Conservation (phyloP, 2,888 invertebrate genomes). For the Drosophila melanosoma region DNA sequence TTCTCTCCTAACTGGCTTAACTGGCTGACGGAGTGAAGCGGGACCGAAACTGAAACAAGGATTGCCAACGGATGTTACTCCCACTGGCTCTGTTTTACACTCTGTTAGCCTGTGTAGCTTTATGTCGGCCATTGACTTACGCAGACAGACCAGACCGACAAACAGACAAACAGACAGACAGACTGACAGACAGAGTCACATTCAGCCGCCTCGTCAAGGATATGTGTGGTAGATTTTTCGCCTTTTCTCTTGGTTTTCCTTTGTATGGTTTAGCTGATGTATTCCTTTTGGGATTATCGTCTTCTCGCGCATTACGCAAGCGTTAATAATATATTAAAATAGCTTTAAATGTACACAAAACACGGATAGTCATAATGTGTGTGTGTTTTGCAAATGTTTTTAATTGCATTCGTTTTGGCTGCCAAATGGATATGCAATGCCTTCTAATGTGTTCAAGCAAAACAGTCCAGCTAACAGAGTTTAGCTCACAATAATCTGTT, state of each 20-base stretch:
- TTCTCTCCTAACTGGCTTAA: constrained; percentile 53
- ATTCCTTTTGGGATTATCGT: constrained; percentile 54
- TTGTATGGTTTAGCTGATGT: constrained; percentile 45
- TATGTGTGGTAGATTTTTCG: constrained; percentile 12
- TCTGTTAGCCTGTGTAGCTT: constrained; percentile 13
- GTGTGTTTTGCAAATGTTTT: background rate
- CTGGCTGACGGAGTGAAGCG: constrained; percentile 49
- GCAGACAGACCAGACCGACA: constrained; percentile 13
- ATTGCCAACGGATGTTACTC: constrained; percentile 35
- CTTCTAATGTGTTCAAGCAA: background rate
- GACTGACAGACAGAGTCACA: constrained; percentile 5
- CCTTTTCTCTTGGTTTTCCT: constrained; percentile 9
- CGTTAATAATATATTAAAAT: constrained; percentile 59
- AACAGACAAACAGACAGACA: constrained; percentile 7
- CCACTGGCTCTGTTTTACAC: constrained; percentile 9
- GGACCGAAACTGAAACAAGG: constrained; percentile 36
- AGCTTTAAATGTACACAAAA: constrained; percentile 28
- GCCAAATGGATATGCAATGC: background rate
- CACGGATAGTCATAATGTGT: background rate
- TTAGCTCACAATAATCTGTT: constrained; percentile 50
- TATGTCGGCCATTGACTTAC: constrained; percentile 44
- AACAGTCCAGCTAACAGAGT: constrained; percentile 1
- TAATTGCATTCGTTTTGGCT: background rate
- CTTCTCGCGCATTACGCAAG: constrained; percentile 45
- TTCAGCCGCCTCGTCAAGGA: background rate